phyloP scores from a whole-genome alignment of 2,113 vertebrate species.

The Crypturellus undulatus region DNA sequence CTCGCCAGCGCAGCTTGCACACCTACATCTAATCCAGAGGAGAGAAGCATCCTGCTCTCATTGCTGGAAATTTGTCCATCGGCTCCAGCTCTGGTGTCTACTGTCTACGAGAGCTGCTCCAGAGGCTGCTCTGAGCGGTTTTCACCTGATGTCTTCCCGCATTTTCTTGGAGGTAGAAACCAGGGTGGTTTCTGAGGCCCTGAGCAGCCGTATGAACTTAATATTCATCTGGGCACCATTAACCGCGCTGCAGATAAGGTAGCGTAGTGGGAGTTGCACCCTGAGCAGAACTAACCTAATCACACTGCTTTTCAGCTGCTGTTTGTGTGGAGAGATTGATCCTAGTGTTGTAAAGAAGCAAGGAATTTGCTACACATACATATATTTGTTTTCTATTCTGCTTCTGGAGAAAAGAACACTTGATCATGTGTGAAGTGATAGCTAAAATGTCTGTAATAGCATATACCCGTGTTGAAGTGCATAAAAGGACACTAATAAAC shows the following conservation, averaged over 20 bases:
- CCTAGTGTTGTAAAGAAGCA: fast-evolving
- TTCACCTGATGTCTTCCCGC: not conserved
- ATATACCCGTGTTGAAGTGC: not conserved
- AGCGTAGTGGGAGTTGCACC: fast-evolving
- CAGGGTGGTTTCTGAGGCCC: not conserved
- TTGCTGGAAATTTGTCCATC: not conserved
- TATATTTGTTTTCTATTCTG: too few species aligned
- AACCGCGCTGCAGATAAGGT: not conserved
- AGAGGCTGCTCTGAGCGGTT: not conserved
- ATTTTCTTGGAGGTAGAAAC: not conserved
- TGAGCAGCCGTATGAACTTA: not conserved
- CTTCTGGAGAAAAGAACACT: not conserved
- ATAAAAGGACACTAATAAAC: not conserved
- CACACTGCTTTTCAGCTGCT: not conserved
- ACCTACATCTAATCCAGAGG: not conserved
- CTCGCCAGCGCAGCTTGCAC: fast-evolving
- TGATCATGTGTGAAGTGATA: not conserved
- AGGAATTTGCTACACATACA: fast-evolving
- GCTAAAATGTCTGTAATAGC: not conserved
- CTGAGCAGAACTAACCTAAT: not conserved
- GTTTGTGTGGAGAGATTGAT: not conserved
- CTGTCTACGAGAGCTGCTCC: not conserved
- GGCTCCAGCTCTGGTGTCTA: not conserved
- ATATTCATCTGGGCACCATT: not conserved
- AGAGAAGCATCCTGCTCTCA: not conserved